A percentile compares a stretch with the other conserved stretches of the same genome.
Conservation (phyloP, 2,888 invertebrate genomes). For the Ectemnius lituratus region DNA sequence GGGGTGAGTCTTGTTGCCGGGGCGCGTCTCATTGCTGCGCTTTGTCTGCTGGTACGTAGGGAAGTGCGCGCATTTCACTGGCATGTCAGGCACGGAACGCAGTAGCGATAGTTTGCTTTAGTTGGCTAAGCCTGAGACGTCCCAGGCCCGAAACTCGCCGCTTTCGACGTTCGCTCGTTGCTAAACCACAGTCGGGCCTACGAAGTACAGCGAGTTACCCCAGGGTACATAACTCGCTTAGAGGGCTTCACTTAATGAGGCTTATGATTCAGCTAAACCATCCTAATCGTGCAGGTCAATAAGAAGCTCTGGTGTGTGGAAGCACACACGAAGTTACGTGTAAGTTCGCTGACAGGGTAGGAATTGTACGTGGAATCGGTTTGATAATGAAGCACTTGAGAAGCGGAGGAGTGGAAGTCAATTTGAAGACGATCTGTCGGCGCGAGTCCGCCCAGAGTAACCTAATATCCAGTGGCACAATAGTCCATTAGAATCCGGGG, state of each 20-base stretch:
- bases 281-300: too few relatives aligned
- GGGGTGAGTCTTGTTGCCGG: slow-evolving; percentile 48
- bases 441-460: slow-evolving; percentile 29
- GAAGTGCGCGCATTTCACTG: slow-evolving; percentile 56
- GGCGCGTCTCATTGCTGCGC: slow-evolving; percentile 49
- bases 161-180: slow-evolving; percentile 46
- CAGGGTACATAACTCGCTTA: too few relatives aligned
- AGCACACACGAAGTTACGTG: too few relatives aligned
- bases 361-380: too few relatives aligned
- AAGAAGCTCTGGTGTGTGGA: too few relatives aligned
- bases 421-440: slow-evolving; percentile 24
- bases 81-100: slow-evolving; percentile 68
- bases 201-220: slow-evolving; percentile 1
- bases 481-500: slow-evolving; percentile 26
- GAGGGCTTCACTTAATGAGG: too few relatives aligned
- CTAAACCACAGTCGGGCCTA: slow-evolving; percentile 46
- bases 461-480: slow-evolving; percentile 42
- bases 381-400: slow-evolving; percentile 10
- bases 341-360: too few relatives aligned
- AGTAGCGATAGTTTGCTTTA: slow-evolving; percentile 71
- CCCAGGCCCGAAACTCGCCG: slow-evolving; percentile 54
- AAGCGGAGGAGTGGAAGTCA: slow-evolving; percentile 21
- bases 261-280: too few relatives aligned
- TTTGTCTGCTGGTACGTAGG: slow-evolving; percentile 43
- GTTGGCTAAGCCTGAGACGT: slow-evolving; percentile 67